Evolutionary conservation across 2,888 invertebrate genomes (phyloP), one percentile per base, ranked within the genome.

Genomic region (Sclerodermus sp.): DNA sequence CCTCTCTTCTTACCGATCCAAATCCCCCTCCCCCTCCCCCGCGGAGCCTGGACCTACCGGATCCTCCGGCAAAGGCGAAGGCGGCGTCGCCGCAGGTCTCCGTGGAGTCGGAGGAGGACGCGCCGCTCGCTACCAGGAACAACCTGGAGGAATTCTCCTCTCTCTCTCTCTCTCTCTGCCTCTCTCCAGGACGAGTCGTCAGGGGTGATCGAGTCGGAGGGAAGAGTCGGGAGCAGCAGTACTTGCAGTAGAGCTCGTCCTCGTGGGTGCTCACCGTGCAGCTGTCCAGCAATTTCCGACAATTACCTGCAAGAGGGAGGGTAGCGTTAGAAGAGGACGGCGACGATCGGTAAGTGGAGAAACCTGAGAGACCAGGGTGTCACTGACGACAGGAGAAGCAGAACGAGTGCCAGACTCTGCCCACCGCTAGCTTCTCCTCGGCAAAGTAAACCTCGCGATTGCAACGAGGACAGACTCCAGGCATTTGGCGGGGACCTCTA

Each of bases 351-450:
- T 10, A 13, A 34, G 4, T 34, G 2, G 12, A 34, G 10, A 12
- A 3, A n/a, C 34, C 2, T 4, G 12, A 34, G 6, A 34, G 3
- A 4, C 34, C 2, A 13, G 4, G 12, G 1, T 38, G 31, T 12
- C 54, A 74, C 76, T 74, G 68, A 78, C 77, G 66, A 60, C 78
- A 78, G 45, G 76, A 74, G 55, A 79, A 79, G 55, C 79, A 79
- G 48, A 77, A 76, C 13, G 64, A 64, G 47, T 79, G 78, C 77
- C 77, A 79, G 43, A 74, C 72, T 70, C 74, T 75, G 51, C 72
- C 71, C 16, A 75, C 60, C 12, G 76, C 76, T 47, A 71, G 56
- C 63, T 71, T 75, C 52, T 71, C 68, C 55, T 79, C 78, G 18
- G 77, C 70, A 62, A 66, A 69, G 62, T 69, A 78, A 58, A 79